Base-by-base conservation (phyloP, 2,113 vertebrate species). In the Mobula hypostoma region DNA sequence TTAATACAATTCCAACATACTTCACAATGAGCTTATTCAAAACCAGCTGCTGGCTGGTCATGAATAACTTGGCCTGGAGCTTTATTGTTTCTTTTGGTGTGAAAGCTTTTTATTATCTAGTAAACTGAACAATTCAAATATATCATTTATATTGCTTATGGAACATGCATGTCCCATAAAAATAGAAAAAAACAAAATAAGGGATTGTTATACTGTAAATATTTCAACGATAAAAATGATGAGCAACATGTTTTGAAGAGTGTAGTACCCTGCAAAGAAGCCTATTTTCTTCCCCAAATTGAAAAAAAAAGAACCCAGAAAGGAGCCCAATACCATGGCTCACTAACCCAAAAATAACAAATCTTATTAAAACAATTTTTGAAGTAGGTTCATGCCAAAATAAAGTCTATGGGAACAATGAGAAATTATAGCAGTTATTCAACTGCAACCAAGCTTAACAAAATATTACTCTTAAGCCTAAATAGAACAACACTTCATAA, bases 151-250 rank as follows among this genome's bases (percentile, higher is more conserved):
- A 91, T 32, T 68, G 68, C 61, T 91, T 36, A 68, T 68, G 19
- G 29, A 91, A 68, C 27, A 32, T 24, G 15, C n/a, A 68, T 36
- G 87, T 29, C 27, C 12, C 61, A 7, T 91, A 68, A 91, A 91
- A 91, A 66, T 66, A 66, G 27, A 68, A 66, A 68, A 36, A 91
- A 88, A 29, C 87, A 91, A 85, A 85, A 58, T 85, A 85, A 85
- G 48, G 8, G 11, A 8, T 61, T 21, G n/a, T 91, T 91, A 14
- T 5, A 91, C 63, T 2, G n/a, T n/a, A 36, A 68, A 68, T 68
- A 68, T 6, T 91, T 36, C 15, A n/a, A 32, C 24, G 58, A 85
- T 56, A 9, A 17, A 68, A 88, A 29, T 68, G 87, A 68, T 66
- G 15, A 63, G 56, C 21, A 87, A 56, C 24, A 29, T 61, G 27